Conservation (phyloP, 2,113 vertebrate genomes). For the Todiramphus saurophagus region DNA sequence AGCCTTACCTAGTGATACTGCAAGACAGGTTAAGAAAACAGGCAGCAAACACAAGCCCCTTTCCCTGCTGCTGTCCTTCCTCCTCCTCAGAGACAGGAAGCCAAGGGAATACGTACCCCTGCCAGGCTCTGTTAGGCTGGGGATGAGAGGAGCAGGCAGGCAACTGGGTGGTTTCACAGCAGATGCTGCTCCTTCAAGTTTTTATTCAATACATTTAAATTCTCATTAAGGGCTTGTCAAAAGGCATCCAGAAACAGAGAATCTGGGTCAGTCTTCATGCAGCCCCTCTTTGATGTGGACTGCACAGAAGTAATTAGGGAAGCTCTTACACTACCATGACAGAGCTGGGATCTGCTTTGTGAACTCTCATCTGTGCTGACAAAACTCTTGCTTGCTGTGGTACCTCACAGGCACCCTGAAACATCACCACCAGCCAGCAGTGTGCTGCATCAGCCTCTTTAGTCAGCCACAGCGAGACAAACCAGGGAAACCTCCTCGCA, state of each 20-base stretch:
- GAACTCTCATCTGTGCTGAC: rapidly evolving
- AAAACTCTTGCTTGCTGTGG: not conserved
- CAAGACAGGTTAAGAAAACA: not conserved
- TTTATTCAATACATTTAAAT: not conserved
- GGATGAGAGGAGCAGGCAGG: not conserved
- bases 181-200: not conserved
- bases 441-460: rapidly evolving
- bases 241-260: not conserved
- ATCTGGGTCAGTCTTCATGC: not conserved
- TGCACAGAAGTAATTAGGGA: not conserved
- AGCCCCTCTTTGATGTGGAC: not conserved
- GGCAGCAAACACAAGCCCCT: not conserved
- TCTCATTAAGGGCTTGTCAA: not conserved
- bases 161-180: not conserved
- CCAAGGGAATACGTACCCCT: not conserved
- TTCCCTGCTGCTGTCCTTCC: not conserved
- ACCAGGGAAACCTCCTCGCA: not conserved
- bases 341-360: not conserved
- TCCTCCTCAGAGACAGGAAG: not conserved
- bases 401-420: not conserved
- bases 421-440: not conserved
- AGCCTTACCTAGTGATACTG: not conserved
- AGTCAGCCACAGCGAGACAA: not conserved
- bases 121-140: not conserved
- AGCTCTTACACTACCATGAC: not conserved